phyloP scores from a whole-genome alignment of 1,140 invertebrate species.

The Theocolax elegans region DNA sequence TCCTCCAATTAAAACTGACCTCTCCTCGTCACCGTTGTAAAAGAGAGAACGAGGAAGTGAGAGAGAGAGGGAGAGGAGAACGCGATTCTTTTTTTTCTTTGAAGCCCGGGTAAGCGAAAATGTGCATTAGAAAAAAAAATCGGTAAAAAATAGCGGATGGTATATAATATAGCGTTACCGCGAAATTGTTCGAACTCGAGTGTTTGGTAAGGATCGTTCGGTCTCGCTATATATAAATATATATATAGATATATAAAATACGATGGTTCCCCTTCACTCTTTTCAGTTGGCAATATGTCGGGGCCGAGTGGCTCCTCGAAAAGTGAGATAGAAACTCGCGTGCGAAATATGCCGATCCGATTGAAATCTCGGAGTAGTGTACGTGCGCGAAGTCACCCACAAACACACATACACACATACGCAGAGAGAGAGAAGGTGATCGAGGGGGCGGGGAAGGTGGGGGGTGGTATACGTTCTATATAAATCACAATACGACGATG shows the following conservation, averaged over 20 bases:
- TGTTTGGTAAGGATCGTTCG: slow-evolving; percentile 36
- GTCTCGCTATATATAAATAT: neutral
- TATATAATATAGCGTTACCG: neutral
- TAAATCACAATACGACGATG: slow-evolving; percentile 5
- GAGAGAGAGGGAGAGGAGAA: neutral
- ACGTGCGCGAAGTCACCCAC: no score
- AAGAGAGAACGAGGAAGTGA: neutral
- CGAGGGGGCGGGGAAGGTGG: no score
- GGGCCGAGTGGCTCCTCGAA: no score
- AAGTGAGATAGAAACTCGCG: neutral
- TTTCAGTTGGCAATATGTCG: neutral
- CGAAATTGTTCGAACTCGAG: slow-evolving; percentile 24
- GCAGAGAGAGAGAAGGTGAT: no score
- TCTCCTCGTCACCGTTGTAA: neutral
- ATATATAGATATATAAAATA: no score
- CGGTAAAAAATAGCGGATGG: no score
- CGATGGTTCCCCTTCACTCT: no score
- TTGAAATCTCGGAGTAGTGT: slow-evolving; percentile 26
- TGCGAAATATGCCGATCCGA: slow-evolving; percentile 39
- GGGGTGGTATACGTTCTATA: neutral
- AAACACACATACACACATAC: no score
- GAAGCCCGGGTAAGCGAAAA: no score
- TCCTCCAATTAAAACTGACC: slow-evolving; percentile 21
- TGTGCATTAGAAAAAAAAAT: no score
- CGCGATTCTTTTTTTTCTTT: no score